phyloP scores from a whole-genome alignment of 2,113 vertebrate species.

The Phrynosoma blainvillii region DNA sequence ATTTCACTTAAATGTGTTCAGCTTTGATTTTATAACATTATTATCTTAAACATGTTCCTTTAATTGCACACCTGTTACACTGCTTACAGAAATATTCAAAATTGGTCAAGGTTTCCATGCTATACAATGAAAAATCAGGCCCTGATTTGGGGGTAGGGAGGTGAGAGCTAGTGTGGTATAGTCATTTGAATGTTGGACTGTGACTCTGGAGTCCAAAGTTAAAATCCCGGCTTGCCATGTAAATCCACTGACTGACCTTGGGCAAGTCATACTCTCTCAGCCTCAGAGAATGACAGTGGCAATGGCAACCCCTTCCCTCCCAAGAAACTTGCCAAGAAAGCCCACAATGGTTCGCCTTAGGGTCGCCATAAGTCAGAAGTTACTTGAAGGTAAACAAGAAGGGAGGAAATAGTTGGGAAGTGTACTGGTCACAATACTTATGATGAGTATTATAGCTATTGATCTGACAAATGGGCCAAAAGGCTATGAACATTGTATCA shows the following conservation, averaged over 20 bases:
- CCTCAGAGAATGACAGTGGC: too few relatives aligned
- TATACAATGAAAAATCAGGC: not conserved
- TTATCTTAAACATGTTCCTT: not conserved
- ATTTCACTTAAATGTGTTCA: not conserved
- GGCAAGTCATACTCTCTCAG: too few relatives aligned
- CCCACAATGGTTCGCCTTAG: too few relatives aligned
- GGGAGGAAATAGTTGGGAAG: not conserved
- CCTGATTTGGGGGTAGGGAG: not conserved
- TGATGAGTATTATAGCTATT: not conserved
- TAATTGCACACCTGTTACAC: not conserved
- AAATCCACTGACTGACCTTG: too few relatives aligned
- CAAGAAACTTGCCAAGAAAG: too few relatives aligned
- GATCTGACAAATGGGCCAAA: not conserved
- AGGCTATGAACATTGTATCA: not conserved
- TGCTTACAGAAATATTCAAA: not conserved
- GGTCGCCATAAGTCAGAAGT: too few relatives aligned
- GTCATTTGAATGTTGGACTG: too few relatives aligned
- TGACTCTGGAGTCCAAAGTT: too few relatives aligned
- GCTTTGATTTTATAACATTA: not conserved
- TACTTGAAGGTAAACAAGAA: too few relatives aligned
- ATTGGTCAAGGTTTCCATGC: not conserved
- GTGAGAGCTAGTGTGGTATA: not conserved
- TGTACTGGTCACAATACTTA: too few relatives aligned
- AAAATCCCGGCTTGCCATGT: too few relatives aligned
- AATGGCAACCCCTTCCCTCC: too few relatives aligned